Evolutionary conservation across 2,888 invertebrate species (phyloP).

Genomic region (Agonopterix subpropinquella): DNA sequence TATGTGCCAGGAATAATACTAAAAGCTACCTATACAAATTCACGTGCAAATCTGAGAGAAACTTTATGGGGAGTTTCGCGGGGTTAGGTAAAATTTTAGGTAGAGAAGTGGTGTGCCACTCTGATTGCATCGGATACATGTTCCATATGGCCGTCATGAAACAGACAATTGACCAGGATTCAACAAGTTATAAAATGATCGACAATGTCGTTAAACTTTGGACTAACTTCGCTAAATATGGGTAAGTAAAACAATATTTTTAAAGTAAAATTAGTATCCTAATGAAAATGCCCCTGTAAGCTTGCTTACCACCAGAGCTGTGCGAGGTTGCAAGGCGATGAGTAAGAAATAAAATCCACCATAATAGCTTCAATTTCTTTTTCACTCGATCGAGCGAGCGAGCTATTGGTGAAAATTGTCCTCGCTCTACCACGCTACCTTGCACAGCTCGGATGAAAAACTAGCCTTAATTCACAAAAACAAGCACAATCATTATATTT

Average conservation of each 20-base stretch:
- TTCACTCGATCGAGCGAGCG: too few relatives aligned
- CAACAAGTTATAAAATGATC: slow-evolving; percentile 12
- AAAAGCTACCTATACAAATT: slow-evolving; percentile 20
- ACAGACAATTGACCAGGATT: neutral
- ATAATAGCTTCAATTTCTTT: too few relatives aligned
- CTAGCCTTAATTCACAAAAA: too few relatives aligned
- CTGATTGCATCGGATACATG: slow-evolving; percentile 2
- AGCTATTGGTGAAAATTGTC: too few relatives aligned
- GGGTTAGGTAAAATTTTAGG: neutral
- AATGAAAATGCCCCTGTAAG: too few relatives aligned
- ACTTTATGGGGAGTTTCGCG: slow-evolving; percentile 1
- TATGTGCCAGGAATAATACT: slow-evolving; percentile 10
- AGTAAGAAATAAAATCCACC: too few relatives aligned
- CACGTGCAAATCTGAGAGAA: slow-evolving; percentile 16
- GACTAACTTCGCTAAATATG: slow-evolving; percentile 20
- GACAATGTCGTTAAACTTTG: slow-evolving; percentile 13
- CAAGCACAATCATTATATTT: too few relatives aligned
- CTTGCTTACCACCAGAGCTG: too few relatives aligned
- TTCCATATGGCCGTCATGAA: neutral
- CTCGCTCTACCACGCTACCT: too few relatives aligned
- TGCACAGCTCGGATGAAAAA: too few relatives aligned
- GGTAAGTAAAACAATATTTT: slow-evolving; percentile 9
- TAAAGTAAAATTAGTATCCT: too few relatives aligned
- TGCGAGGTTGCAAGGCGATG: too few relatives aligned
- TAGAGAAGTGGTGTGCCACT: slow-evolving; percentile 1